Evolutionary conservation across 2,797 vertebrate species (phyloP).

Genomic region (Chrysolophus pictus): DNA sequence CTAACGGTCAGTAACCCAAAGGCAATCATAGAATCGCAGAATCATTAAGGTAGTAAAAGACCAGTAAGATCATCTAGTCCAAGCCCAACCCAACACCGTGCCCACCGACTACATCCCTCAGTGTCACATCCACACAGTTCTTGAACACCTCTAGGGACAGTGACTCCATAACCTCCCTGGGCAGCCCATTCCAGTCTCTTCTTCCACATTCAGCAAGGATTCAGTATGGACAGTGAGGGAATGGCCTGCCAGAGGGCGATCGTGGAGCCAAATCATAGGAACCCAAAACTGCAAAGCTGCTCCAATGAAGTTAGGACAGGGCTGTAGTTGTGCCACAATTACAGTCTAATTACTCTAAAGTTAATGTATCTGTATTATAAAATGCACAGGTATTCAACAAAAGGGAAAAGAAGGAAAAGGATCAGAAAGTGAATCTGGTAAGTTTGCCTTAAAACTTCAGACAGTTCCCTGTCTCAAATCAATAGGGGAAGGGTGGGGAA

Average conservation of each 20-base stretch:
- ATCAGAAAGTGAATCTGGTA: background rate
- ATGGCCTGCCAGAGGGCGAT: background rate
- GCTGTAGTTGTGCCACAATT: background rate
- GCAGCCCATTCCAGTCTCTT: background rate
- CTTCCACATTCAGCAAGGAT: background rate
- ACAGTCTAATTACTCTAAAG: background rate
- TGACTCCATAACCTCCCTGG: too few species aligned
- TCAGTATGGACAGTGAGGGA: background rate
- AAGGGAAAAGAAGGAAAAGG: background rate
- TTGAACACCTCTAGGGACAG: too few species aligned
- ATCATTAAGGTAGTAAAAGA: too few species aligned
- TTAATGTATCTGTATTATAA: too few species aligned
- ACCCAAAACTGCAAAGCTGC: background rate
- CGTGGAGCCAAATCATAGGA: accelerated
- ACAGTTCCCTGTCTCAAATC: background rate
- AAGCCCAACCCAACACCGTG: too few species aligned
- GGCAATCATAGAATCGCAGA: background rate
- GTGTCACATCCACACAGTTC: too few species aligned
- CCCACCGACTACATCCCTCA: too few species aligned
- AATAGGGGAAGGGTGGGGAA: background rate
- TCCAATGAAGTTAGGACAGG: background rate
- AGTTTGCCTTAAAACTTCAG: background rate
- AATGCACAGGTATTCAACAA: background rate
- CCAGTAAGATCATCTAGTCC: too few species aligned
- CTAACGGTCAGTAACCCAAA: background rate